A percentile compares a stretch with the other conserved stretches of the same genome.
Conservation (phyloP, 1,140 invertebrate species). For the Drosophila lacertosa region DNA sequence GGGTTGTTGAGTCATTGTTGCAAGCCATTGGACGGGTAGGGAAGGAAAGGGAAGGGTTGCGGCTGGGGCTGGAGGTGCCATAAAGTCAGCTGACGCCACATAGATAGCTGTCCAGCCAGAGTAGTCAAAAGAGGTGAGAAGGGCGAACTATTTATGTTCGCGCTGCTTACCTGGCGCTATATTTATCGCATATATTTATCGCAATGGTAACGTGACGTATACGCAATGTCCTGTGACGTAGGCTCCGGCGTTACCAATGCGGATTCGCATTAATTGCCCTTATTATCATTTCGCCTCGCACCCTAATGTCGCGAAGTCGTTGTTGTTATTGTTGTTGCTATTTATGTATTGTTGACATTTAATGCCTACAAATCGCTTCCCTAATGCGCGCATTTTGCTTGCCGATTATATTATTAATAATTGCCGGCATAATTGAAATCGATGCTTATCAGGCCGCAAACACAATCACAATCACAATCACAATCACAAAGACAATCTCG, state of each 20-base stretch:
- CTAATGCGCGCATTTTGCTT: slow-evolving; percentile 41
- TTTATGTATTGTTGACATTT: slow-evolving; percentile 34
- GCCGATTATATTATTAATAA: slow-evolving; percentile 42
- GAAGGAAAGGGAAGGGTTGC: not conserved
- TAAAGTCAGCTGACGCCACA: slow-evolving; percentile 35
- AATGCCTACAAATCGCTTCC: slow-evolving; percentile 50
- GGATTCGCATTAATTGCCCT: slow-evolving; percentile 66
- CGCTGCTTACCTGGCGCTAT: slow-evolving; percentile 28
- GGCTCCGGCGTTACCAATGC: slow-evolving; percentile 21
- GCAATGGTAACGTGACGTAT: slow-evolving; percentile 58
- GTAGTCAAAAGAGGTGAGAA: slow-evolving; percentile 6
- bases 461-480: not conserved
- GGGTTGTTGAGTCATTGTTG: slow-evolving; percentile 22
- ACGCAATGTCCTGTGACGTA: slow-evolving; percentile 61
- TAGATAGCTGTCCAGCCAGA: not conserved
- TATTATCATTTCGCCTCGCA: slow-evolving; percentile 42
- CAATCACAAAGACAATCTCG: not conserved
- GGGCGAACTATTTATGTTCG: slow-evolving; percentile 26
- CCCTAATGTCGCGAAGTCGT: slow-evolving; percentile 3
- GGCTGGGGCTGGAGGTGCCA: slow-evolving; percentile 5
- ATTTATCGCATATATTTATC: slow-evolving; percentile 14
- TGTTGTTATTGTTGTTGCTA: not conserved
- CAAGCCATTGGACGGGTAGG: not conserved
- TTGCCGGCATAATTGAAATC: slow-evolving; percentile 41
- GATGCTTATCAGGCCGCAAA: slow-evolving; percentile 35